A percentile compares a stretch with the other conserved stretches of the same genome.
Conservation (phyloP, 2,113 vertebrate species). For the Phocoena phocoena region DNA sequence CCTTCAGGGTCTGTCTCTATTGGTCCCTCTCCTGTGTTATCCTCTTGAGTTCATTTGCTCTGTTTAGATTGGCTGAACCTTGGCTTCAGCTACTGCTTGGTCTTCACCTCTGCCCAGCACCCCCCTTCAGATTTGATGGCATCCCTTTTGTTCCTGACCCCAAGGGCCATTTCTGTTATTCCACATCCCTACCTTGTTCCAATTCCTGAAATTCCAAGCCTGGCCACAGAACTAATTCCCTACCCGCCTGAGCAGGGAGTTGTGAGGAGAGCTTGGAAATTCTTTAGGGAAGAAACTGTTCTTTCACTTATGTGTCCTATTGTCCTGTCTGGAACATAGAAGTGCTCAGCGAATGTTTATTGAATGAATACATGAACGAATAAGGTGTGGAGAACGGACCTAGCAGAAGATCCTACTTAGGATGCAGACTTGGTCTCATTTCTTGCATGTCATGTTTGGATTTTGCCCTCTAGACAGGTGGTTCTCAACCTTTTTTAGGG, state of each 20-base stretch:
- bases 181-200: not conserved
- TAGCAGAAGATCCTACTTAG: not conserved
- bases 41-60: not conserved
- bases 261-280: not conserved
- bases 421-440: not conserved
- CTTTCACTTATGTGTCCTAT: not conserved
- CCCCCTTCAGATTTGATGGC: not conserved
- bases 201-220: not conserved
- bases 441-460: not conserved
- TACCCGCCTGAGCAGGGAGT: not conserved
- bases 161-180: not conserved
- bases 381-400: not conserved
- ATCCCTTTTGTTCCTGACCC: not conserved
- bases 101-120: not conserved
- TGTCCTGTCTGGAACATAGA: not conserved
- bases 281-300: not conserved
- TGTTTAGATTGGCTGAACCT: not conserved
- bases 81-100: not conserved
- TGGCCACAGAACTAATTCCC: not conserved
- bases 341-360: not conserved
- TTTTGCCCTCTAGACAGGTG: not conserved
- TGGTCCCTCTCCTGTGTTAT: not conserved
- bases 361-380: not conserved
- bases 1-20: not conserved
- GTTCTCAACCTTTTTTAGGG: not conserved